These are phyloP conservation scores for Ptilonorhynchus violaceus DNA, from an alignment of 2,113 vertebrate genomes.

Conservation along the genomic window DNA sequence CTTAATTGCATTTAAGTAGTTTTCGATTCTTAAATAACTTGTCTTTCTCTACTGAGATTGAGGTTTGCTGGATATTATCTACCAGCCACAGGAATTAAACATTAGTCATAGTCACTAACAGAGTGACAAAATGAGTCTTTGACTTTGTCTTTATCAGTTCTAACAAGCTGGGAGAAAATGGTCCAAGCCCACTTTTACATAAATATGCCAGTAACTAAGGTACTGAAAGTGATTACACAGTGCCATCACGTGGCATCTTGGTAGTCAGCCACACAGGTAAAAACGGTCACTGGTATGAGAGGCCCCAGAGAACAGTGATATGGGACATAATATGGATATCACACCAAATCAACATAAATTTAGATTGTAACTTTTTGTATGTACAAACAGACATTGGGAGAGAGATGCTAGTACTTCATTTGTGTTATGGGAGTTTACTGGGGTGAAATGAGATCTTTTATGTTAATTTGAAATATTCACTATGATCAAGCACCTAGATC, in stretches of 20 bases:
- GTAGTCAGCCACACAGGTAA: neutral
- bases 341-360: neutral
- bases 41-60: neutral
- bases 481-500: neutral
- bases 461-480: neutral
- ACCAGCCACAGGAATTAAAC: neutral
- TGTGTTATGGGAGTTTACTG: neutral
- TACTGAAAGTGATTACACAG: neutral
- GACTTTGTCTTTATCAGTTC: neutral
- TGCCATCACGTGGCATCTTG: neutral
- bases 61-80: neutral
- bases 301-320: fast-evolving
- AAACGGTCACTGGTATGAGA: neutral
- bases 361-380: neutral
- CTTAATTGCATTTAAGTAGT: neutral
- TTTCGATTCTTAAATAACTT: neutral
- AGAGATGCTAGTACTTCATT: neutral
- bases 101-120: neutral
- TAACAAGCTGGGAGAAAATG: neutral
- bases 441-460: neutral
- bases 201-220: neutral
- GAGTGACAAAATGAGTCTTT: neutral
- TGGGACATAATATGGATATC: neutral
- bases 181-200: neutral
- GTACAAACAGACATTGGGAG: neutral